Evolutionary conservation across 2,797 vertebrate genomes (phyloP), one percentile per base, ranked within the genome.

Genomic region (Caiman crocodilus): DNA sequence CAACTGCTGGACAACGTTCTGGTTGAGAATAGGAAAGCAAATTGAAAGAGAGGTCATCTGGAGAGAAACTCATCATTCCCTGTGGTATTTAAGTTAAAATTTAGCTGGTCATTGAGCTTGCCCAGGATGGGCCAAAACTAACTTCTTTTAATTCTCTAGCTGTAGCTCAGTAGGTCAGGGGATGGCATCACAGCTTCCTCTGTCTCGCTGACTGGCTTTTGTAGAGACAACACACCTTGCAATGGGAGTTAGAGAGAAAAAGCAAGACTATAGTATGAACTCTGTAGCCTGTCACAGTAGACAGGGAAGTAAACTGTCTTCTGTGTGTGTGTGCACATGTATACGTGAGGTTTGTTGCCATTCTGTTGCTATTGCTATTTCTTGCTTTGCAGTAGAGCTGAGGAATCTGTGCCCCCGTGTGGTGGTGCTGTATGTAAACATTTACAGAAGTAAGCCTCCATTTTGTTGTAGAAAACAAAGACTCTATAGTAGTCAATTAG

Each of bases 401-500:
- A 18, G 64, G 50, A 61, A 16, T 14, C 56, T 58, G 55, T 67
- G 23, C 6, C 63, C 84, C 35, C 16, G 89, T 11, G 7, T 69
- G 60, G 3, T 87, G 74, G 13, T n/a, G 3, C 6, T 1, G 0
- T 16, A 67, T 59, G 9, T 35, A 61, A 2, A 13, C 20, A n/a
- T 81, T 82, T 76, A 35, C 60, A 55, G 14, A 89, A 56, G n/a
- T 67, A 42, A 78, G 20, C 35, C 18, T 87, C 26, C 4, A 4
- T 28, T 55, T 57, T 87, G 50, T 23, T 28, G 3, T 25, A 42
- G 76, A 87, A 84, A 61, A 86, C 81, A 57, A 73, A 74, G 89
- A 76, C 95, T 61, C 32, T 61, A n/a, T 35, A 80, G 80, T 74
- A 92, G 14, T 88, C 82, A 83, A 23, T 88, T 79, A 93, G 85